phyloP scores from a whole-genome alignment of 2,888 invertebrate genomes.

The Zele albiditarsus region DNA sequence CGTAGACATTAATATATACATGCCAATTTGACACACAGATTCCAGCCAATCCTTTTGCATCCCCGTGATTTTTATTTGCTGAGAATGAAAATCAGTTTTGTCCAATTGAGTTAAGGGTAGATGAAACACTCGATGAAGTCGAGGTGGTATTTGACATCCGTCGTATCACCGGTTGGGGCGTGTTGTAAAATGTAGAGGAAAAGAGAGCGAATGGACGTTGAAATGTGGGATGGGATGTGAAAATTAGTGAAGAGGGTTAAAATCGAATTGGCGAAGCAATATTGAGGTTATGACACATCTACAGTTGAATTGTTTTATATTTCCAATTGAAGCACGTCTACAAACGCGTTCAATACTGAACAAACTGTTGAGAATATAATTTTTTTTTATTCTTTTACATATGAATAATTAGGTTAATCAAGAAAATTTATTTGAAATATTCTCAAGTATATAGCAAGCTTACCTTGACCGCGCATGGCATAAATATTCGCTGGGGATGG shows the following conservation, averaged over 20 bases:
- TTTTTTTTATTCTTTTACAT: background rate
- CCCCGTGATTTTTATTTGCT: background rate
- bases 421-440: background rate
- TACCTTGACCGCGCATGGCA: constrained; percentile 24
- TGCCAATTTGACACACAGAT: background rate
- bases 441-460: background rate
- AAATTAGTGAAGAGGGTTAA: too few species aligned
- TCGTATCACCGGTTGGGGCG: constrained; percentile 27
- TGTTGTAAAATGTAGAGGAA: background rate
- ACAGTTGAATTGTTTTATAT: too few species aligned
- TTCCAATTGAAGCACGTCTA: too few species aligned
- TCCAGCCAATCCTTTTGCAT: background rate
- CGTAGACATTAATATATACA: background rate
- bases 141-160: constrained; percentile 30
- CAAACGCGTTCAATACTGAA: too few species aligned
- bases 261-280: too few species aligned
- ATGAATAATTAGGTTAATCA: background rate
- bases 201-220: background rate
- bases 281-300: too few species aligned
- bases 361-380: background rate
- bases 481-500: constrained; percentile 1
- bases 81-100: constrained; percentile 19
- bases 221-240: background rate
- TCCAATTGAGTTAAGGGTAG: constrained; percentile 27
- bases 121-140: constrained; percentile 18